Percentiles rank a stretch among this genome's conserved stretches.
Conservation (phyloP, 2,797 vertebrate genomes). For the Melanotaenia maccullochi region DNA sequence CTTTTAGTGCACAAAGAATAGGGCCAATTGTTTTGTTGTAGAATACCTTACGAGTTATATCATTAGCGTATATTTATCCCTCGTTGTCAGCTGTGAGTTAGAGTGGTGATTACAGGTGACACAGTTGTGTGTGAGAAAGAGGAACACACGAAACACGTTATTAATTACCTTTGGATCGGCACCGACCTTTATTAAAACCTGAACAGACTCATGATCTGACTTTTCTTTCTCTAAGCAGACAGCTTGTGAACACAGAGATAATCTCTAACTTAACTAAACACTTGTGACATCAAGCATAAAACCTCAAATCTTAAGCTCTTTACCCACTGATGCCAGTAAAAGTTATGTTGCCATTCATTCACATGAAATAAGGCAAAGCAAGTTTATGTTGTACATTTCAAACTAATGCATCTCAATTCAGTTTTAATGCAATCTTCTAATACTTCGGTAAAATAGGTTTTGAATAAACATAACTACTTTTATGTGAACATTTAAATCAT, state of each 20-base stretch:
- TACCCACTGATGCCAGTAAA: constrained; percentile 22
- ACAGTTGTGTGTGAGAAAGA: constrained; percentile 14
- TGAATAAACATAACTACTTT: not conserved
- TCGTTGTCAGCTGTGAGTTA: not conserved
- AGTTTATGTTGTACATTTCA: not conserved
- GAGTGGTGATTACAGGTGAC: constrained; percentile 22
- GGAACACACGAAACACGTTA: constrained; percentile 1
- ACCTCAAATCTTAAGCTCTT: constrained; percentile 33
- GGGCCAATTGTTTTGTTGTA: not conserved
- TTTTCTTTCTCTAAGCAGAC: constrained; percentile 11
- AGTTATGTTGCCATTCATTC: constrained; percentile 8
- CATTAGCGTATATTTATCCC: not conserved
- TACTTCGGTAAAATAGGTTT: too few species aligned
- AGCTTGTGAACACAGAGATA: constrained; percentile 33
- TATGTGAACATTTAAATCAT: not conserved
- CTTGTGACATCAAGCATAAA: constrained; percentile 45
- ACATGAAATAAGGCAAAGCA: not conserved
- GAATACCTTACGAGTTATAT: not conserved
- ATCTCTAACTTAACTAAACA: constrained; percentile 42
- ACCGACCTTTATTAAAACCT: constrained; percentile 2
- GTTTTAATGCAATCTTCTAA: not conserved
- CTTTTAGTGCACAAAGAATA: not conserved
- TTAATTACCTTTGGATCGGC: not conserved
- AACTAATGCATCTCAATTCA: not conserved
- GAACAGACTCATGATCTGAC: constrained; percentile 24